These are phyloP conservation scores for Sclerurus mexicanus DNA, from an alignment of 2,113 vertebrate genomes.

Conservation along the genomic window DNA sequence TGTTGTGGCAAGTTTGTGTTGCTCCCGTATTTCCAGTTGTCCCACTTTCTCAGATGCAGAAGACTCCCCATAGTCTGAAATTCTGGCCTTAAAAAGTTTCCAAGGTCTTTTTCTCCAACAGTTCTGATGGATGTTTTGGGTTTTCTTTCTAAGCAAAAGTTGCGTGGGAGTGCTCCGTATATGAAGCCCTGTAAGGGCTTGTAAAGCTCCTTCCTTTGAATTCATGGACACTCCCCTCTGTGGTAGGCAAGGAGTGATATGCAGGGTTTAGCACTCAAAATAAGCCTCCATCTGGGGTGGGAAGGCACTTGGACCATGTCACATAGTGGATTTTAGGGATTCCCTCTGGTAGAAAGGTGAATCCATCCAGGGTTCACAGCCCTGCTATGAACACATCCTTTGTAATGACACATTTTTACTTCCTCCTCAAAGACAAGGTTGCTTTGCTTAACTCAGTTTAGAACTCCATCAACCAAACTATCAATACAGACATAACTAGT, in stretches of 20 bases:
- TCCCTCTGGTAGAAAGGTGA: not conserved
- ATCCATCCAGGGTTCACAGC: not conserved
- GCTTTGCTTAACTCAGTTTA: not conserved
- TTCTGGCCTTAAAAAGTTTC: not conserved
- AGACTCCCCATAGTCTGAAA: not conserved
- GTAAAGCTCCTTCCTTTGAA: not conserved
- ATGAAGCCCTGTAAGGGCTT: not conserved
- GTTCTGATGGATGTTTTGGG: not conserved
- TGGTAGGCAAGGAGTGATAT: not conserved
- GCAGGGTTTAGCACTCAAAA: not conserved
- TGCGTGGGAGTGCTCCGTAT: not conserved
- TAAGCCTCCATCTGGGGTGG: rapidly evolving
- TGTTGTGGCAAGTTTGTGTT: not conserved
- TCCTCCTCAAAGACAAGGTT: not conserved
- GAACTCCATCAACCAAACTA: not conserved
- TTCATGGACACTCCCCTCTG: rapidly evolving
- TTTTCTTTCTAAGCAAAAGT: not conserved
- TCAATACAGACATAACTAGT: not conserved
- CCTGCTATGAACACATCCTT: not conserved
- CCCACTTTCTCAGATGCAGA: not conserved
- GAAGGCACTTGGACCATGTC: not conserved
- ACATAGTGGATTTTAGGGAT: not conserved
- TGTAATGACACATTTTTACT: not conserved
- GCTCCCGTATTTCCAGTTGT: not conserved
- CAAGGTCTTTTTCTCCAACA: not conserved